phyloP scores from a whole-genome alignment of 2,113 vertebrate species.

The Paralichthys olivaceus region DNA sequence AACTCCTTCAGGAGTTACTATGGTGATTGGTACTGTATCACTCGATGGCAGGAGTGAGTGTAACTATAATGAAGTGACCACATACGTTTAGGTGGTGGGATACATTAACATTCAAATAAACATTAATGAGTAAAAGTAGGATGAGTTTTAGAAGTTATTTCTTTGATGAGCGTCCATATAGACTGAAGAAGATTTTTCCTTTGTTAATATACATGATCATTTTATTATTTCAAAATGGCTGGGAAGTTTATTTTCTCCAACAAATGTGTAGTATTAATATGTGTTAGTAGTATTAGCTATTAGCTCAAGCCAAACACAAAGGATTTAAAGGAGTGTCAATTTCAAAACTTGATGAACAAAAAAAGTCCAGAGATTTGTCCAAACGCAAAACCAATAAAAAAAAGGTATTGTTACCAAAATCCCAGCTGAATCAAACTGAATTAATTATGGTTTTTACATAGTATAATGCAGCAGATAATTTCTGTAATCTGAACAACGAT shows the following conservation, averaged over 20 bases:
- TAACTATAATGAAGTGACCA: constrained; percentile 37
- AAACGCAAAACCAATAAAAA: too few species aligned
- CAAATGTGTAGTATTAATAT: not conserved
- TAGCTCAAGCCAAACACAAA: not conserved
- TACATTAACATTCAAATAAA: not conserved
- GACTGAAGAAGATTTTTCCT: not conserved
- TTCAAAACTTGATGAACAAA: too few species aligned
- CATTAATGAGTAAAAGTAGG: constrained; percentile 9
- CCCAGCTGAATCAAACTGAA: too few species aligned
- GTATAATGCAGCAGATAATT: too few species aligned
- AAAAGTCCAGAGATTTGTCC: too few species aligned
- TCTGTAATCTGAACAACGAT: too few species aligned
- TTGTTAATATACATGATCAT: too few species aligned
- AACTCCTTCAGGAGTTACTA: constrained; percentile 56
- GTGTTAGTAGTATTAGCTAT: not conserved
- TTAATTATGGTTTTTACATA: too few species aligned
- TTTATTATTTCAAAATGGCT: not conserved
- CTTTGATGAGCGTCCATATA: constrained; percentile 20
- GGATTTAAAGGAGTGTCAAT: too few species aligned
- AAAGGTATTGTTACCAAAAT: too few species aligned
- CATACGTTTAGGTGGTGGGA: not conserved
- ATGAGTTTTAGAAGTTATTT: constrained; percentile 20
- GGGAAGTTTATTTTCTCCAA: not conserved
- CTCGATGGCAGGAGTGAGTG: constrained; percentile 29
- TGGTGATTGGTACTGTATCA: constrained; percentile 51